Conservation (phyloP, 2,888 invertebrate species). For the Marronus borbonicus region DNA sequence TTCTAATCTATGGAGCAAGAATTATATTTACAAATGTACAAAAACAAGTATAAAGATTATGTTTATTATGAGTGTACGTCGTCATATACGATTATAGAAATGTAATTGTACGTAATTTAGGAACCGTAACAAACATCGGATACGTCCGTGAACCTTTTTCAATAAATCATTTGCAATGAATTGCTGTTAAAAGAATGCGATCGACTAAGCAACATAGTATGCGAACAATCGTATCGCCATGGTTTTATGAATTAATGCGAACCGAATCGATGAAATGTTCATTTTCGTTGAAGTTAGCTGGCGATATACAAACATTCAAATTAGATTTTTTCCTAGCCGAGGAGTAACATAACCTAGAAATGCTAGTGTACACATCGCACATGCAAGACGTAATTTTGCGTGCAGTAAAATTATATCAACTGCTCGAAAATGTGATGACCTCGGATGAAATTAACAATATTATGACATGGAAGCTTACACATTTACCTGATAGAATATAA, state of each 20-base stretch:
- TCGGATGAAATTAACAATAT: slow-evolving; percentile 1
- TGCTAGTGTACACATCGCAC: slow-evolving; percentile 30
- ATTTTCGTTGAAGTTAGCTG: slow-evolving; percentile 26
- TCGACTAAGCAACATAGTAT: background rate
- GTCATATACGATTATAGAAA: too few species aligned
- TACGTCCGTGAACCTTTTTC: background rate
- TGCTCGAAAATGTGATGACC: background rate
- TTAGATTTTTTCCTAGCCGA: slow-evolving; percentile 32
- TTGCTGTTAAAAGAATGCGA: background rate
- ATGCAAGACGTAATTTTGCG: background rate
- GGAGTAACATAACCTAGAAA: slow-evolving; percentile 50
- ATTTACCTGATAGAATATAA: slow-evolving; percentile 66
- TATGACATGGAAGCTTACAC: background rate
- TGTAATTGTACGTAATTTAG: background rate
- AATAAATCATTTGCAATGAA: background rate
- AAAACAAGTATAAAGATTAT: too few species aligned
- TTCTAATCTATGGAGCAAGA: too few species aligned
- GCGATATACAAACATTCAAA: slow-evolving; percentile 40
- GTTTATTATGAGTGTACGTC: too few species aligned
- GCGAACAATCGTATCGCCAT: slow-evolving; percentile 30
- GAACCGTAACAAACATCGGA: background rate
- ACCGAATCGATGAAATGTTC: slow-evolving; percentile 32
- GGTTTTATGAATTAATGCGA: background rate
- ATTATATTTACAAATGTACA: too few species aligned
- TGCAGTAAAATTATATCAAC: background rate